These are phyloP conservation scores for Didymodactylos carnosus DNA, from an alignment of 2,888 invertebrate species.

Conservation along the genomic window DNA sequence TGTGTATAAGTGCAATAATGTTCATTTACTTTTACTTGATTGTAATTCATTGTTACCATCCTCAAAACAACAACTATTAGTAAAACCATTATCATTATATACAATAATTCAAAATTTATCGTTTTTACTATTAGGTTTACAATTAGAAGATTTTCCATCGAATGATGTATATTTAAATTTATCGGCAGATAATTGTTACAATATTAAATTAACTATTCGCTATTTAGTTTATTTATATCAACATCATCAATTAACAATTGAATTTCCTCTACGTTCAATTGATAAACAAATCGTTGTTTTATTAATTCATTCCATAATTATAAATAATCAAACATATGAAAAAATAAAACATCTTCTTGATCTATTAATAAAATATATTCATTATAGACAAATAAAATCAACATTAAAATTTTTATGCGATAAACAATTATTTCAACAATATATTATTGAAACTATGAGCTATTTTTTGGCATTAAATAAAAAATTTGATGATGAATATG, in stretches of 20 bases:
- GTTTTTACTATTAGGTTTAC: neutral
- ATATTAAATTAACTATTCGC: neutral
- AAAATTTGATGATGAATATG: neutral
- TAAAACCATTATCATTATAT: too few relatives aligned
- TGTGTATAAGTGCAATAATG: neutral
- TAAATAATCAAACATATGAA: neutral
- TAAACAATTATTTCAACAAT: neutral
- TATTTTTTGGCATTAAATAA: neutral
- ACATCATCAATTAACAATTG: neutral
- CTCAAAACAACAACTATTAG: neutral
- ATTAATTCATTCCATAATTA: neutral
- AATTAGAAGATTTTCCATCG: neutral
- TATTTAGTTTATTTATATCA: neutral
- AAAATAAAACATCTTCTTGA: neutral
- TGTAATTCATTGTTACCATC: too few relatives aligned
- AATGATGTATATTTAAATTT: neutral
- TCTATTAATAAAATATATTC: neutral
- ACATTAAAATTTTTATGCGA: neutral
- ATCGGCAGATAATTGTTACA: neutral
- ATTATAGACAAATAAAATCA: neutral
- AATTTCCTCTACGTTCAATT: neutral
- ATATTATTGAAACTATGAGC: neutral
- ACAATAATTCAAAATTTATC: neutral
- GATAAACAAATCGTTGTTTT: neutral
- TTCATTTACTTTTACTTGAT: neutral